Evolutionary conservation across 2,797 vertebrate genomes (phyloP).

Genomic region (Hypotaenidia philippensis): DNA sequence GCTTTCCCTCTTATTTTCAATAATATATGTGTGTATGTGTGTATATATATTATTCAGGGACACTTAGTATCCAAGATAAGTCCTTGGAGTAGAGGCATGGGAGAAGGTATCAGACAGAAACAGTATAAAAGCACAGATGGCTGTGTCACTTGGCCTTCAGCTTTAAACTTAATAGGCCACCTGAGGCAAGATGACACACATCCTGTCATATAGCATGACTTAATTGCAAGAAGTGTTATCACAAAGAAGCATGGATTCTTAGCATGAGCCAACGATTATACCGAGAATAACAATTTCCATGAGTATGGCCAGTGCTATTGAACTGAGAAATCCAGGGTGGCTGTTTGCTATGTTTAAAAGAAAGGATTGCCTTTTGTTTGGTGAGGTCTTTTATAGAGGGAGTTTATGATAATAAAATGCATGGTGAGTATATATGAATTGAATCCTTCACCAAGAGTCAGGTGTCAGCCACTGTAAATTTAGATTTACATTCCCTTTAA

Average conservation of each 20-base stretch:
- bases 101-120: not conserved
- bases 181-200: not conserved
- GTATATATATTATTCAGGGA: not conserved
- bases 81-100: not conserved
- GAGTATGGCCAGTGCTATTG: not conserved
- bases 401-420: not conserved
- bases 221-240: not conserved
- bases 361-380: not conserved
- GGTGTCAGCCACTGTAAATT: constrained; percentile 38
- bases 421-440: not conserved
- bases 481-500: constrained; percentile 45
- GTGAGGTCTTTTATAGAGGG: not conserved
- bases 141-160: constrained; percentile 35
- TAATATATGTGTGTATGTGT: not conserved
- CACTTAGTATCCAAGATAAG: constrained; percentile 4
- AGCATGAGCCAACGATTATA: not conserved
- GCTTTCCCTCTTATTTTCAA: not conserved
- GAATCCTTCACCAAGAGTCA: not conserved
- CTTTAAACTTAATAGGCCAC: constrained; percentile 20
- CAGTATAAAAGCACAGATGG: not conserved
- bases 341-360: not conserved
- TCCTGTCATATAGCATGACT: not conserved
- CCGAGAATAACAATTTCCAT: not conserved
- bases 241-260: not conserved
- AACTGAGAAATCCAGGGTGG: not conserved